Percentiles rank a stretch among this genome's conserved stretches.
Evolutionary conservation across 2,797 vertebrate species (phyloP).

Genomic region (Platyrinchus mystaceus): DNA sequence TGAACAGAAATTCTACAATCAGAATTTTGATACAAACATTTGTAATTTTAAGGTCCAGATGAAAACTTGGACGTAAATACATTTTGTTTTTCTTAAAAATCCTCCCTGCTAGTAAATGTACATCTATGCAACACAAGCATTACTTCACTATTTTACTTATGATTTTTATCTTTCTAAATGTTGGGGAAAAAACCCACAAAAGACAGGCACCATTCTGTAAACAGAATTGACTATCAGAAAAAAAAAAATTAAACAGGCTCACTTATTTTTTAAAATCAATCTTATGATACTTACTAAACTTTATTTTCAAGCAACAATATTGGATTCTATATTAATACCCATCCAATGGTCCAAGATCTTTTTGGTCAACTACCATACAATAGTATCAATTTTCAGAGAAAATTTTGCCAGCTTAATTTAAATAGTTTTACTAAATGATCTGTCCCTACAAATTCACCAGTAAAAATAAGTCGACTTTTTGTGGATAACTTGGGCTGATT

Average conservation of each 20-base stretch:
- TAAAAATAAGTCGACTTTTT: not conserved
- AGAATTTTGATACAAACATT: not conserved
- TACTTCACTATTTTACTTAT: not conserved
- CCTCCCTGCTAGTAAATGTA: not conserved
- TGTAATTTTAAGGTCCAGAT: not conserved
- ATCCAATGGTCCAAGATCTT: not conserved
- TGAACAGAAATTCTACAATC: not conserved
- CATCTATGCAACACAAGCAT: not conserved
- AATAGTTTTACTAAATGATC: not conserved
- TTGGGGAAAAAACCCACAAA: accelerated
- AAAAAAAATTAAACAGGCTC: not conserved
- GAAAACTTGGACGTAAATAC: not conserved
- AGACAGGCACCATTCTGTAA: not conserved
- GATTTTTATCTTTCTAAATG: not conserved
- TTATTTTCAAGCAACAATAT: not conserved
- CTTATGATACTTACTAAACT: not conserved
- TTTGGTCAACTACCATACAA: not conserved
- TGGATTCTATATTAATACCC: not conserved
- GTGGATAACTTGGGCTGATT: not conserved
- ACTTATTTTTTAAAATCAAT: not conserved
- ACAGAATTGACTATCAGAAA: not conserved
- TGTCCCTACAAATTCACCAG: not conserved
- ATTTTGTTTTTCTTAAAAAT: not conserved
- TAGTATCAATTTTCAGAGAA: not conserved
- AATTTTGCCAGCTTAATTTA: not conserved